Evolutionary conservation across 2,797 vertebrate genomes (phyloP).

Genomic region (Hirundo rustica): DNA sequence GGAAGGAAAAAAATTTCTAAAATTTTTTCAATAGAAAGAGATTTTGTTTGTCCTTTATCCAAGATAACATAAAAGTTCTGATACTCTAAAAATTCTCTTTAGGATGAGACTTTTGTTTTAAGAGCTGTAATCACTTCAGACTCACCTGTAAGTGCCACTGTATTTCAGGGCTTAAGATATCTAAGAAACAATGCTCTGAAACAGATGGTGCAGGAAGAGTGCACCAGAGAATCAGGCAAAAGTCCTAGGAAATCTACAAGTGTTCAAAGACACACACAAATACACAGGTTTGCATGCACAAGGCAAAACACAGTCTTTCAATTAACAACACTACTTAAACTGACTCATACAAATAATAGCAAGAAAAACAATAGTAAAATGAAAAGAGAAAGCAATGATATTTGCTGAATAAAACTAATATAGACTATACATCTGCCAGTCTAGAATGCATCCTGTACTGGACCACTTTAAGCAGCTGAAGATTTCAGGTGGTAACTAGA

Average conservation of each 20-base stretch:
- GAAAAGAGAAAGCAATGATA: neutral
- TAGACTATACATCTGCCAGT: neutral
- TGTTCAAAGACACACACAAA: neutral
- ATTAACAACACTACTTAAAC: neutral
- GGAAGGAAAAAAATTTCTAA: fast-evolving
- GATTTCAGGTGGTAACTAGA: neutral
- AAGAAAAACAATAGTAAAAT: neutral
- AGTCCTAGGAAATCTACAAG: neutral
- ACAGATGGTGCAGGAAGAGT: neutral
- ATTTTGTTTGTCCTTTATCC: neutral
- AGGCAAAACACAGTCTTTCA: neutral
- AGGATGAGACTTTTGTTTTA: neutral
- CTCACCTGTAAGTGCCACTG: neutral
- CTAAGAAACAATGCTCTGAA: neutral
- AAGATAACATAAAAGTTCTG: neutral
- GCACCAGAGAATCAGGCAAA: neutral
- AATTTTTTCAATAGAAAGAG: neutral
- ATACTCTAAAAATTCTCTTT: neutral
- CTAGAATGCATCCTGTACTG: neutral
- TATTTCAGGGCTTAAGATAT: neutral
- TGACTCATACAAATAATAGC: neutral
- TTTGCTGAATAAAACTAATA: neutral
- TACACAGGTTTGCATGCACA: fast-evolving
- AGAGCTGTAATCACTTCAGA: neutral
- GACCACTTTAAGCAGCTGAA: neutral